Conservation (phyloP, 2,888 invertebrate species). For the Cheilosia grossa region DNA sequence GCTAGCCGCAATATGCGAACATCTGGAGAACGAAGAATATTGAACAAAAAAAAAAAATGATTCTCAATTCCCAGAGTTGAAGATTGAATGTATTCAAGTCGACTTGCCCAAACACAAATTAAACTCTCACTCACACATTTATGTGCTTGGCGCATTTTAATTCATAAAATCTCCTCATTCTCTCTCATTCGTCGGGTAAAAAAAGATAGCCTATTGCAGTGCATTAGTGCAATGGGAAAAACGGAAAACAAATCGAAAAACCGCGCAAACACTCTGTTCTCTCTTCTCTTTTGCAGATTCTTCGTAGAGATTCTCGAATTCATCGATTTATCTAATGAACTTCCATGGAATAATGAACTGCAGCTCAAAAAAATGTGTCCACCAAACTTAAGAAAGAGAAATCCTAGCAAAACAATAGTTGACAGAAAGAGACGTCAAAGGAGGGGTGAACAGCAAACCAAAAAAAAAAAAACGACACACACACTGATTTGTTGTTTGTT, state of each 20-base stretch:
- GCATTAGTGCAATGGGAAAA: too few relatives aligned
- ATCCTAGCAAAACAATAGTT: conserved; percentile 1
- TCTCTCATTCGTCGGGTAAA: conserved; percentile 32
- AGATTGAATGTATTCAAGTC: too few relatives aligned
- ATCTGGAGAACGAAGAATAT: conserved; percentile 41
- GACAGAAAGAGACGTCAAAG: conserved; percentile 6
- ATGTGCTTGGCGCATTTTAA: conserved; percentile 45
- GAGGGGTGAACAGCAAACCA: background rate
- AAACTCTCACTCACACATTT: background rate
- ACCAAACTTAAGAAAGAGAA: conserved; percentile 17
- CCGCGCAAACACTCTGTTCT: conserved; percentile 43
- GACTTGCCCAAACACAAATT: conserved; percentile 2
- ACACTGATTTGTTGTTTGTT: conserved; percentile 68
- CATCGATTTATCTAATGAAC: conserved; percentile 70
- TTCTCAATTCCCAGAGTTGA: background rate
- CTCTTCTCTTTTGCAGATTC: conserved; percentile 2
- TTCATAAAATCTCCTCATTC: conserved; percentile 63
- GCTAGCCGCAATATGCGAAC: conserved; percentile 32
- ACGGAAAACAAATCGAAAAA: conserved; percentile 34
- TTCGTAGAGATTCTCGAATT: conserved; percentile 26
- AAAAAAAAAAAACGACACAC: conserved; percentile 13
- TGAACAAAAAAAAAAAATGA: conserved; percentile 1
- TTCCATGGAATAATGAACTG: conserved; percentile 27
- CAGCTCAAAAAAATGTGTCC: background rate
- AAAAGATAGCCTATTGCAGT: background rate